Percentiles rank a stretch among this genome's conserved stretches.
Evolutionary conservation across 2,797 vertebrate genomes (phyloP).

Genomic region (Acanthornis magna): DNA sequence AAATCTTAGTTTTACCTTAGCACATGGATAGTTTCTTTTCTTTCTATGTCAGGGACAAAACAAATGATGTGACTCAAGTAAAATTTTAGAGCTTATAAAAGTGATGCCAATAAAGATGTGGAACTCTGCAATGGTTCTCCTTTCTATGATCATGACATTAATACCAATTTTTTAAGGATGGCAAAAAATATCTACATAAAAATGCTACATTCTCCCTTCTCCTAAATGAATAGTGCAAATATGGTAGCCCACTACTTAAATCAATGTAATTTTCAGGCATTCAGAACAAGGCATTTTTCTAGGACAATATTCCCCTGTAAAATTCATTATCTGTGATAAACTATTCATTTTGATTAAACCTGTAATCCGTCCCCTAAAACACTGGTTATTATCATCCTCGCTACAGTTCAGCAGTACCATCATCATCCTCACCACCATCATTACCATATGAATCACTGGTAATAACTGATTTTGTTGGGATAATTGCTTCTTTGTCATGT

Average conservation of each 20-base stretch:
- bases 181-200: constrained; percentile 21
- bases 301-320: neutral
- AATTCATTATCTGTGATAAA: constrained; percentile 64
- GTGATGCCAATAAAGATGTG: neutral
- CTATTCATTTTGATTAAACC: constrained; percentile 66
- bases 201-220: neutral
- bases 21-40: neutral
- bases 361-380: constrained; percentile 50
- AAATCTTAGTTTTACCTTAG: neutral
- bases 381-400: constrained; percentile 61
- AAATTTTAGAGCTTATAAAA: neutral
- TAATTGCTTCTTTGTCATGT: constrained; percentile 63
- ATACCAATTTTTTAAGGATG: neutral
- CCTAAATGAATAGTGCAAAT: constrained; percentile 47
- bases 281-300: constrained; percentile 54
- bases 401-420: constrained; percentile 47
- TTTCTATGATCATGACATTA: neutral
- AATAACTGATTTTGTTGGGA: constrained; percentile 67
- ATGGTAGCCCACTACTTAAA: constrained; percentile 44
- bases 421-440: constrained; percentile 55
- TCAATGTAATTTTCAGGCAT: constrained; percentile 65
- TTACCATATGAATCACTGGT: constrained; percentile 69
- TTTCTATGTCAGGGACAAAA: neutral
- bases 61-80: neutral
- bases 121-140: neutral